Evolutionary conservation across 2,888 invertebrate species (phyloP).

Genomic region (Aspidiotus destructor): DNA sequence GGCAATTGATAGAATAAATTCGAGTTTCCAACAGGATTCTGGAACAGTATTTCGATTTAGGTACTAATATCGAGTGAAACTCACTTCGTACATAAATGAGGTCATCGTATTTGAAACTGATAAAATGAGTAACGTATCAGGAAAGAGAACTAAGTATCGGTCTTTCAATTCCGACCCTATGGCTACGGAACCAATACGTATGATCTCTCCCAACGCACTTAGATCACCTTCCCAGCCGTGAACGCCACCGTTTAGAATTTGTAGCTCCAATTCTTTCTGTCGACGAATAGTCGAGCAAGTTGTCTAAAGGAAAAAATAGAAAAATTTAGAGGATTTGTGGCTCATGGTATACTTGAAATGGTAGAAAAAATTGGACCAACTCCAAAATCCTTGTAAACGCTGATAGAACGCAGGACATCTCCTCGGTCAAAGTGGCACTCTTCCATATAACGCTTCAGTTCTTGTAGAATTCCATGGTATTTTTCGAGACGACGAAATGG

Average conservation of each 20-base stretch:
- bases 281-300: slow-evolving; percentile 76
- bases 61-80: slow-evolving; percentile 28
- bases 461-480: slow-evolving; percentile 88
- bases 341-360: not conserved
- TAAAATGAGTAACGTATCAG: slow-evolving; percentile 74
- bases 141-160: slow-evolving; percentile 84
- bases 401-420: slow-evolving; percentile 89
- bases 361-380: slow-evolving; percentile 48
- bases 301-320: slow-evolving; percentile 50
- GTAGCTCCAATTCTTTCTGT: slow-evolving; percentile 91
- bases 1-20: too few species aligned
- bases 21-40: not conserved
- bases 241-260: slow-evolving; percentile 88
- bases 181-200: slow-evolving; percentile 85
- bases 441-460: slow-evolving; percentile 89
- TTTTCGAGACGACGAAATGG: slow-evolving; percentile 91
- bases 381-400: slow-evolving; percentile 88
- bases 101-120: slow-evolving; percentile 86
- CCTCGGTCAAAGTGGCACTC: slow-evolving; percentile 92
- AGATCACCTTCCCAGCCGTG: slow-evolving; percentile 87
- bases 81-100: slow-evolving; percentile 89
- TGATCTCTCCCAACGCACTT: slow-evolving; percentile 67
- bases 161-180: slow-evolving; percentile 76
- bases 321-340: not conserved
- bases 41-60: not conserved